Base-by-base conservation (phyloP, 2,888 invertebrate genomes). In the Phragmatobia fuliginosa region DNA sequence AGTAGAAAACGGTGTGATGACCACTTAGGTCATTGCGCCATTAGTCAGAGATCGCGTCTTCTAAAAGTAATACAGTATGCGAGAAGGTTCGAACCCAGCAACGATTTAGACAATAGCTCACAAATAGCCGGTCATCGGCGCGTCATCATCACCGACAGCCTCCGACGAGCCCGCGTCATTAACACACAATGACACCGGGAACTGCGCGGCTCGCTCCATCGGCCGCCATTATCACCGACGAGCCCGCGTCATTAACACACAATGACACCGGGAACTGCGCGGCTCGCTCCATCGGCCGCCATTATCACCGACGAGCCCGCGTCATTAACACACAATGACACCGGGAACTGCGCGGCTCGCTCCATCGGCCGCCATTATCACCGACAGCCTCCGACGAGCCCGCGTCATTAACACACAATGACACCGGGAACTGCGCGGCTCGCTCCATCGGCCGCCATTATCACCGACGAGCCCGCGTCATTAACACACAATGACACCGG, bases 371-470 rank as follows among this genome's bases (percentile, higher is more conserved):
- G n/a, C 56, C 65, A 65, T 65, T 65, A 58, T 21, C 3, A n/a
- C n/a, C n/a, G n/a, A n/a, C n/a, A n/a, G n/a, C n/a, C n/a, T n/a
- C n/a, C n/a, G n/a, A n/a, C 8, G 32, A 49, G 52, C 25, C 64
- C 64, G 25, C 18, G 33, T 64, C 64, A 64, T 64, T 64, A 56
- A 1, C 33, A 33, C 64, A 36, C 64, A 64, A 52, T 64, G 52
- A 52, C 33, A 36, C 25, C 52, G 62, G 45, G 45, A 32, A 10
- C 59, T 33, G 31, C 18, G n/a, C n/a, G 18, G 36, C 25, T 56
- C 58, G 65, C 31, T 36, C 31, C 28, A 28, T 56, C 31, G 36
- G 52, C 32, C n/a, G n/a, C 56, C 65, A 65, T 65, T 65, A 58
- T 21, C 3, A n/a, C 25, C 14, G n/a, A n/a, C 25, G 58, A 58